Conservation (phyloP, 2,888 invertebrate species). For the Polydrusus cervinus region DNA sequence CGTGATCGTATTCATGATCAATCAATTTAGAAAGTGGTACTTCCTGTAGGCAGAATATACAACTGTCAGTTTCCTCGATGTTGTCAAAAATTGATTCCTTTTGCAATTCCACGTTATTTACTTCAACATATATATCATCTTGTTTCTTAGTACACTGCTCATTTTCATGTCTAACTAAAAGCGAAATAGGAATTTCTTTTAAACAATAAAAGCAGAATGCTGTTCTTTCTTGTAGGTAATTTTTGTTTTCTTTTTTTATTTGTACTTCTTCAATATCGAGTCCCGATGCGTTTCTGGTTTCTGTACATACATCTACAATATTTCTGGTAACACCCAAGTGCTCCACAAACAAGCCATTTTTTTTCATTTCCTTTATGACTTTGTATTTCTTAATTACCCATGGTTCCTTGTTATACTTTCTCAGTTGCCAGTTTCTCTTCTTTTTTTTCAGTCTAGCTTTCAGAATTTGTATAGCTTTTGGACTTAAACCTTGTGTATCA, state of each 20-base stretch:
- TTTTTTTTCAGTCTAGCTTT: neutral
- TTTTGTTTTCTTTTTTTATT: neutral
- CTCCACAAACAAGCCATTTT: neutral
- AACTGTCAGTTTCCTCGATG: neutral
- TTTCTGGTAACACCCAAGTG: neutral
- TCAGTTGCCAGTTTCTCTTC: neutral
- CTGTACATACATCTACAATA: neutral
- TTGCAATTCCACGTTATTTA: neutral
- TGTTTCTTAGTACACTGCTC: neutral
- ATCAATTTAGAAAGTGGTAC: slow-evolving; percentile 1
- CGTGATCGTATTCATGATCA: neutral
- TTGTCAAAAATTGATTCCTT: neutral
- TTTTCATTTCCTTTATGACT: neutral
- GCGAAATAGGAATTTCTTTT: neutral
- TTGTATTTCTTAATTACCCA: neutral
- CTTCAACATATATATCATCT: neutral
- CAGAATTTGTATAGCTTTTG: neutral
- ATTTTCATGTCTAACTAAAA: neutral
- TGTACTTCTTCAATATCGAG: neutral
- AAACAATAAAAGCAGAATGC: neutral
- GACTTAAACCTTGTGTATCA: neutral
- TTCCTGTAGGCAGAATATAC: slow-evolving; percentile 1
- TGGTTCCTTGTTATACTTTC: neutral
- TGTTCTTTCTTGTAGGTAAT: neutral
- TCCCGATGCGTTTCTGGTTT: neutral